Conservation (phyloP, 2,888 invertebrate genomes). For the Drosophila longiperda region DNA sequence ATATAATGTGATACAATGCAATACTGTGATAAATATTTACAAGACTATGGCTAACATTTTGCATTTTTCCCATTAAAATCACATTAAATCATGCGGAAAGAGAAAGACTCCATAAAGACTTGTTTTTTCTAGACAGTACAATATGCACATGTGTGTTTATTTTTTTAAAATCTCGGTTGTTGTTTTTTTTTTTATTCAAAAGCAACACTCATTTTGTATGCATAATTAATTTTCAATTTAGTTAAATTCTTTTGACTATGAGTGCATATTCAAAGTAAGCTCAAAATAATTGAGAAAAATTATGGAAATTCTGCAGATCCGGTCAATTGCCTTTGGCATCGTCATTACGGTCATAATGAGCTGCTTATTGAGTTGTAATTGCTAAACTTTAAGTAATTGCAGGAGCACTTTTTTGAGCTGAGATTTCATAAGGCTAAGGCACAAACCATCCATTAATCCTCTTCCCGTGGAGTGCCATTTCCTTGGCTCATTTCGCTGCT, state of each 20-base stretch:
- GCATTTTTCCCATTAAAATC: neutral
- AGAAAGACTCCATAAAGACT: neutral
- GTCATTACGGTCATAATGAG: constrained; percentile 55
- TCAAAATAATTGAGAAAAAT: constrained; percentile 35
- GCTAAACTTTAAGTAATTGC: constrained; percentile 71
- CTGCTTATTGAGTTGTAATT: constrained; percentile 77
- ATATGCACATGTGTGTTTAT: neutral
- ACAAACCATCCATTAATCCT: neutral
- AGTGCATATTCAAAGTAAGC: constrained; percentile 10
- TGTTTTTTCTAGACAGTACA: neutral
- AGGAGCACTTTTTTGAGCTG: constrained; percentile 31
- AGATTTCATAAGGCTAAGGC: constrained; percentile 17
- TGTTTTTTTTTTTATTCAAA: neutral
- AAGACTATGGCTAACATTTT: neutral
- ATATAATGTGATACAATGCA: too few relatives aligned
- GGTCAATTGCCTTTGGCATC: constrained; percentile 27
- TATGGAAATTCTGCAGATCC: constrained; percentile 28
- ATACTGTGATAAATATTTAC: neutral
- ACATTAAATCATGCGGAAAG: neutral
- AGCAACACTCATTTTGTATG: constrained; percentile 29
- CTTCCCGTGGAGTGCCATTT: constrained; percentile 5
- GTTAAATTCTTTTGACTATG: constrained; percentile 5
- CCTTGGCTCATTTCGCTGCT: constrained; percentile 25
- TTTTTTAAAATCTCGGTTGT: neutral
- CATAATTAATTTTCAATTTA: constrained; percentile 40